A percentile compares a stretch with the other conserved stretches of the same genome.
Evolutionary conservation across 2,888 invertebrate species (phyloP).

Genomic region (Operophtera brumata): DNA sequence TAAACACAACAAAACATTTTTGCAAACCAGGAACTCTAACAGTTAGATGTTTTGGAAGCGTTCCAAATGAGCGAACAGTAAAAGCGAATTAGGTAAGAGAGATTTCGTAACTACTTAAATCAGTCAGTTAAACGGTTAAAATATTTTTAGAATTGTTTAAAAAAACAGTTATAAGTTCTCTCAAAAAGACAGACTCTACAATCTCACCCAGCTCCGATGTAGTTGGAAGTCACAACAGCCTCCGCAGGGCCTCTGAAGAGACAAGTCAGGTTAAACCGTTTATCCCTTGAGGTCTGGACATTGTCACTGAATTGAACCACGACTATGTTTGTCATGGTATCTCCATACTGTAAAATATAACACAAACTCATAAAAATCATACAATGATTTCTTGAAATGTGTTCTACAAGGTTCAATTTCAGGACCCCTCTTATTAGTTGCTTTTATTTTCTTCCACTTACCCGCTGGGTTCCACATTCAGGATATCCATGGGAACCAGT

Average conservation of each 20-base stretch:
- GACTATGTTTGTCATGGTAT: conserved; percentile 96
- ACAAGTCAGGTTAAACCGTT: conserved; percentile 95
- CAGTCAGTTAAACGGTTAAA: conserved; percentile 23
- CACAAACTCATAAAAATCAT: neutral
- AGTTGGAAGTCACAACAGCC: conserved; percentile 95
- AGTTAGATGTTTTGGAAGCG: conserved; percentile 41
- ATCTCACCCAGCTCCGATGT: conserved; percentile 93
- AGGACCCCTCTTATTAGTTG: neutral
- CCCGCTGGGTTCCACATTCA: conserved; percentile 94
- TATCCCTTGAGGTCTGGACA: conserved; percentile 94
- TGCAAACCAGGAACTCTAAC: conserved; percentile 28
- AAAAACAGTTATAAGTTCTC: conserved; percentile 11
- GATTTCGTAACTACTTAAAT: conserved; percentile 24
- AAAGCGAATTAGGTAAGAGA: conserved; percentile 28
- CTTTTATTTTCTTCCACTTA: conserved; percentile 43
- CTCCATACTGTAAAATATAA: conserved; percentile 84
- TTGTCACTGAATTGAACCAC: conserved; percentile 96
- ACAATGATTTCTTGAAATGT: neutral
- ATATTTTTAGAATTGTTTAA: conserved; percentile 4
- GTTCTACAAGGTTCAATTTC: neutral
- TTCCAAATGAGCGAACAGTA: conserved; percentile 36
- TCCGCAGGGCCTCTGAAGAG: conserved; percentile 95
- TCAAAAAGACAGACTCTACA: conserved; percentile 30
- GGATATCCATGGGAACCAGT: conserved; percentile 96
- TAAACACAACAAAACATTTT: conserved; percentile 38